Percentiles rank a stretch among this genome's conserved stretches.
These are phyloP conservation scores for Archivesica marissinica DNA, from an alignment of 1,140 invertebrate species.

Conservation along the genomic window DNA sequence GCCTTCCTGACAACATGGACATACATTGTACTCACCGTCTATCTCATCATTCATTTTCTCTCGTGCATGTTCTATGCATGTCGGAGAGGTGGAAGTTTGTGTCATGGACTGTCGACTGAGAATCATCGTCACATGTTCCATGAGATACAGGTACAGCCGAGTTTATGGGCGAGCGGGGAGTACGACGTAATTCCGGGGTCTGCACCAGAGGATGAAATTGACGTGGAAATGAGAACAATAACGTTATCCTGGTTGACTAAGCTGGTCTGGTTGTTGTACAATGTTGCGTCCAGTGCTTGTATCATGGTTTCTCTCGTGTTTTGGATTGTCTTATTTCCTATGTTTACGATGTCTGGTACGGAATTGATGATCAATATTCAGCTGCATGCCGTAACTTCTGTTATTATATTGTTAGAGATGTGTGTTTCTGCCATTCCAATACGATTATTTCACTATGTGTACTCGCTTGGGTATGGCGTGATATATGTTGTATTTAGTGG, in stretches of 20 bases:
- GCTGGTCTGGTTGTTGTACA: constrained; percentile 75
- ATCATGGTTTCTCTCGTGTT: constrained; percentile 75
- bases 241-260: constrained; percentile 71
- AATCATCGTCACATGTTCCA: constrained; percentile 34
- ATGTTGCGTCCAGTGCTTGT: constrained; percentile 62
- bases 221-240: constrained; percentile 27
- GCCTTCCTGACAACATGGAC: constrained; percentile 78
- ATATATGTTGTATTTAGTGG: constrained; percentile 74
- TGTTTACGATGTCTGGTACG: neutral
- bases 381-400: constrained; percentile 73
- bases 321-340: constrained; percentile 70
- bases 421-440: constrained; percentile 69
- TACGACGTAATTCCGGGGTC: constrained; percentile 2
- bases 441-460: constrained; percentile 72
- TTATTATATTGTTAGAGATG: constrained; percentile 74
- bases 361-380: constrained; percentile 67
- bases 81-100: neutral
- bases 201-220: constrained; percentile 20
- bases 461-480: constrained; percentile 70
- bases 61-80: constrained; percentile 48
- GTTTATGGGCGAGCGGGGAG: constrained; percentile 16
- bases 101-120: constrained; percentile 6
- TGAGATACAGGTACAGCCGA: constrained; percentile 20
- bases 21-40: constrained; percentile 72
- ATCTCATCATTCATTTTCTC: constrained; percentile 68